phyloP scores from a whole-genome alignment of 2,797 vertebrate species.

The Propithecus deckenii region DNA sequence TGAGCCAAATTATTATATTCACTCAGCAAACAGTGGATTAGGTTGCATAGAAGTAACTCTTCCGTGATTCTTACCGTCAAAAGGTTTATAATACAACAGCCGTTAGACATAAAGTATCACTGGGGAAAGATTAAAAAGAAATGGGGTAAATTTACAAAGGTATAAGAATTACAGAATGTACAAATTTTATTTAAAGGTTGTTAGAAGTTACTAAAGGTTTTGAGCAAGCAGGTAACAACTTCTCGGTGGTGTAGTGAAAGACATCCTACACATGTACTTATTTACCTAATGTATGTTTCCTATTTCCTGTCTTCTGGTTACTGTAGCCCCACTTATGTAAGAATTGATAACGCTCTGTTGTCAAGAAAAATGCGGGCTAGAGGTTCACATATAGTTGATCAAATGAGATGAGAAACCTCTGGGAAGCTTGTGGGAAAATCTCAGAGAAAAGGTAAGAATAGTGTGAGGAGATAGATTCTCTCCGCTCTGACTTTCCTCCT shows the following conservation, averaged over 20 bases:
- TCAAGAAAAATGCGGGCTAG: neutral
- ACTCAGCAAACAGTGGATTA: neutral
- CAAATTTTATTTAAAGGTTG: neutral
- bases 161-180: neutral
- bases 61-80: neutral
- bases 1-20: neutral
- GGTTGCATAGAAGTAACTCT: neutral
- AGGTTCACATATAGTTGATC: neutral
- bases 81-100: neutral
- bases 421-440: neutral
- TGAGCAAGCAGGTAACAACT: neutral
- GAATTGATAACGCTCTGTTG: neutral
- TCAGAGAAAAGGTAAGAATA: neutral
- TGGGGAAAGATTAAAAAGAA: neutral
- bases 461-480: rapidly evolving
- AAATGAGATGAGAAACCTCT: neutral
- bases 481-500: neutral
- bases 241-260: neutral
- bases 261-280: neutral
- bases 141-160: neutral
- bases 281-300: neutral
- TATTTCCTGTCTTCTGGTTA: neutral
- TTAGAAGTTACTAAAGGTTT: neutral
- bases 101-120: neutral
- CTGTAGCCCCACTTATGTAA: neutral